phyloP scores from a whole-genome alignment of 2,888 invertebrate species.

The Diaprepes abbreviatus region DNA sequence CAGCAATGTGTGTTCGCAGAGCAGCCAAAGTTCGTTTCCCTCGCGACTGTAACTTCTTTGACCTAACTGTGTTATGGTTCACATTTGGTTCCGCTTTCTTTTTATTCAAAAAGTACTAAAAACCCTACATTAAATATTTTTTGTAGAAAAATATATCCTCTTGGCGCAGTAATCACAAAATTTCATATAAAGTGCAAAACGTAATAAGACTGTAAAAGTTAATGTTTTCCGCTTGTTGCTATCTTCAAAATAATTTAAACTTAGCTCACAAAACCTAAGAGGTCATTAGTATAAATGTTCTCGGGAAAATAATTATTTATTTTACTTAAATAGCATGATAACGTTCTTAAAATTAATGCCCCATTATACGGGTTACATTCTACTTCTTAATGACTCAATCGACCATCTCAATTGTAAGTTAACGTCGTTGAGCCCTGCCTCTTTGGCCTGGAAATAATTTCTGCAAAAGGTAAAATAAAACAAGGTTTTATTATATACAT shows the following conservation, averaged over 20 bases:
- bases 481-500: neutral
- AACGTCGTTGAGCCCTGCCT: neutral
- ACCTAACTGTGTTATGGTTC: too few species aligned
- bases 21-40: too few species aligned
- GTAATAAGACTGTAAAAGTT: neutral
- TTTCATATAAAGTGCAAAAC: too few species aligned
- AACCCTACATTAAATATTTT: too few species aligned
- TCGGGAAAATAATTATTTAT: neutral
- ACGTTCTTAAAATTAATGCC: slow-evolving; percentile 5
- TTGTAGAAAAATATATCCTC: too few species aligned
- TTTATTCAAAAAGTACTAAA: too few species aligned
- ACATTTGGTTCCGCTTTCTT: too few species aligned
- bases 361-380: slow-evolving; percentile 5
- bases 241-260: neutral
- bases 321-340: slow-evolving; percentile 5
- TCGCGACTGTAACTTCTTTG: too few species aligned
- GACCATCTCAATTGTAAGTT: slow-evolving; percentile 10
- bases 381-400: slow-evolving; percentile 8
- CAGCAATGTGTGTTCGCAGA: too few species aligned
- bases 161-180: too few species aligned
- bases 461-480: slow-evolving; percentile 3
- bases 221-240: too few species aligned
- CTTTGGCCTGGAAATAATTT: neutral
- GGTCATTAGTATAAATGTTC: neutral
- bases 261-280: neutral